Evolutionary conservation across 2,797 vertebrate species (phyloP), one percentile per base, ranked within the genome.

Genomic region (Coregonus suidteri): DNA sequence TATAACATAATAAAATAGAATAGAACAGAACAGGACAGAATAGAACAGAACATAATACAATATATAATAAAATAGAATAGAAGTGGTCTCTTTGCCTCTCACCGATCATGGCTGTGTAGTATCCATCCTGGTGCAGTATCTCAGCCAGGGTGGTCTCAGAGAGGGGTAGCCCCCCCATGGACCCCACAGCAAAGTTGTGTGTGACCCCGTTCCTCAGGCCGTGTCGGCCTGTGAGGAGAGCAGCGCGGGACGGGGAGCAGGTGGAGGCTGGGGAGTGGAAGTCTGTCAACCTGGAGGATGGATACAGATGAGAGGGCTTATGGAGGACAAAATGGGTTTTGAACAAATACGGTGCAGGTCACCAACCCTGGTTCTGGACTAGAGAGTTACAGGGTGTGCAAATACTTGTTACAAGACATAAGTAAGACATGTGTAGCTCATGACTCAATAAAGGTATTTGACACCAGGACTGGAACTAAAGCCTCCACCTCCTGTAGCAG

Each of bases 261-360:
- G 97, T 98, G 15, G 98, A 99, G 0, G 98, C 97, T 0, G 97
- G 96, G 0, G 98, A 94, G 73, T 99, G 98, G 88, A 99, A 99
- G 81, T 99, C 97, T 84, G 94, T 93, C 1, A 99, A 94, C 85
- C 98, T 99, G 86, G 11, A 15, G 3, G 3, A 71, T 73, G 41
- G 47, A 9, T 11, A 25, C 59, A 25, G 20, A 35, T 9, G 3
- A 56, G 53, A 20, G 11, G 70, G 35, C 4, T 52, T n/a, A 71
- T 72, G n/a, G 13, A 53, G 14, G 73, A 67, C 9, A 64, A 18
- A 3, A 25, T 25, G 75, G 30, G 7, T 69, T 3, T 30, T 4
- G 3, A 41, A 35, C 0, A 72, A 25, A 18, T 54, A 52, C 15
- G 14, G 56, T 7, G n/a, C 0, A 16, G 6, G 15, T 20, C 4